Evolutionary conservation across 2,113 vertebrate species (phyloP).

Genomic region (Nanger granti): DNA sequence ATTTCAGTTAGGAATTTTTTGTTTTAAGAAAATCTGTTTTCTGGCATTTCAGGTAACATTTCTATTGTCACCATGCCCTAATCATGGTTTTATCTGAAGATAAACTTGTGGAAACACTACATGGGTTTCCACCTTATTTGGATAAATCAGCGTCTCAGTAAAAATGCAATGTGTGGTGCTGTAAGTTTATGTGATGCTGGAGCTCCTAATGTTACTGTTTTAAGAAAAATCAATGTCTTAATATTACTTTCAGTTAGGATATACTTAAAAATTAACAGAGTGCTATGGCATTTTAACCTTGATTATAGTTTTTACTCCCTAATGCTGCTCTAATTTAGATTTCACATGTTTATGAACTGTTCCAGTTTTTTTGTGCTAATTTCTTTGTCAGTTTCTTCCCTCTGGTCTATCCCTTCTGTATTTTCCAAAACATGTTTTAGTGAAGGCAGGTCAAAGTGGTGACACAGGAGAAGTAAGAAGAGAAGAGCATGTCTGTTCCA

Average conservation of each 20-base stretch:
- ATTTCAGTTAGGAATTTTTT: not conserved
- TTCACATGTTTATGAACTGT: not conserved
- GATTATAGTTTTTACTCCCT: not conserved
- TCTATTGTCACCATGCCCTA: not conserved
- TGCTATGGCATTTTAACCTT: not conserved
- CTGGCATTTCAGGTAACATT: not conserved
- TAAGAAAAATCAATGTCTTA: not conserved
- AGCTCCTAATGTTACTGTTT: not conserved
- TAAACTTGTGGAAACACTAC: too few relatives aligned
- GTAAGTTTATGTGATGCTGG: not conserved
- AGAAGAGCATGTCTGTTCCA: not conserved
- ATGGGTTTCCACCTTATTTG: too few relatives aligned
- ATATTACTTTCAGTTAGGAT: not conserved
- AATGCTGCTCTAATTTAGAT: not conserved
- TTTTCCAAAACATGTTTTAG: not conserved
- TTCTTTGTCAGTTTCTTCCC: not conserved
- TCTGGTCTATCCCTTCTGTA: not conserved
- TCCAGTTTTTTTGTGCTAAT: not conserved
- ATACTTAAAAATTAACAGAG: not conserved
- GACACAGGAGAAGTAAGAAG: not conserved
- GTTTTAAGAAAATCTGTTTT: not conserved
- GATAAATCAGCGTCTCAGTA: not conserved
- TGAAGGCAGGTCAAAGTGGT: not conserved
- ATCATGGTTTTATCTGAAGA: too few relatives aligned
- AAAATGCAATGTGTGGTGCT: not conserved